Base-by-base conservation (phyloP, 2,797 vertebrate species). In the Synaphobranchus kaupii region DNA sequence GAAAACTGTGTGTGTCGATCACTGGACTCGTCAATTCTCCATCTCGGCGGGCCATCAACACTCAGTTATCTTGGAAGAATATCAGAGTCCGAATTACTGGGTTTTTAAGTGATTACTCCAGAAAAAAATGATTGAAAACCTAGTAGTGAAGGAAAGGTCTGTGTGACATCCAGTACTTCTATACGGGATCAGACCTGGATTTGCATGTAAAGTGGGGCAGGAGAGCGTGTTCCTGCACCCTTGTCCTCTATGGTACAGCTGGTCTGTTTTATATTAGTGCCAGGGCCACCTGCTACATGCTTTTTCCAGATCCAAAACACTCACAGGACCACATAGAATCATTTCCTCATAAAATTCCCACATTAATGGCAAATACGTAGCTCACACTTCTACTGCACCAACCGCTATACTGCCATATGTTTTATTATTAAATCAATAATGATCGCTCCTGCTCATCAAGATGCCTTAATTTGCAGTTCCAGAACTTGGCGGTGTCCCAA, bases 61-160 rank as follows among this genome's bases (percentile, higher is more conserved):
- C 87, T 89, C 93, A 94, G 95, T 96, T 94, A 96, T 85, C 89
- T 63, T 52, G 22, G 68, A 20, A 48, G 73, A 31, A 81, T 82
- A 87, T 84, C 81, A 47, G 71, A 84, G 73, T 73, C 47, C 86
- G 44, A 60, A 87, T 91, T 89, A 87, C 89, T 87, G 52, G 20
- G 34, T 56, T 73, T 73, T 39, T 13, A 78, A 78, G n/a, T 80
- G 15, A 31, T 82, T 76, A 82, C 15, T n/a, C 25, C 13, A 44
- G n/a, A 83, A 63, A 68, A 22, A 48, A 80, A 54, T 83, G 20
- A 71, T 15, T 28, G 7, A 22, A 82, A 25, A 34, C 56, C 22
- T 54, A 34, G 28, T 20, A 48, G 31, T 15, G 83, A 56, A 22
- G 83, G 12, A n/a, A 81, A 50, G 13, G 83, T 58, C n/a, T 20